Evolutionary conservation across 2,888 invertebrate species (phyloP), one percentile per base, ranked within the genome.

Genomic region (Troglohyphantes excavatus): DNA sequence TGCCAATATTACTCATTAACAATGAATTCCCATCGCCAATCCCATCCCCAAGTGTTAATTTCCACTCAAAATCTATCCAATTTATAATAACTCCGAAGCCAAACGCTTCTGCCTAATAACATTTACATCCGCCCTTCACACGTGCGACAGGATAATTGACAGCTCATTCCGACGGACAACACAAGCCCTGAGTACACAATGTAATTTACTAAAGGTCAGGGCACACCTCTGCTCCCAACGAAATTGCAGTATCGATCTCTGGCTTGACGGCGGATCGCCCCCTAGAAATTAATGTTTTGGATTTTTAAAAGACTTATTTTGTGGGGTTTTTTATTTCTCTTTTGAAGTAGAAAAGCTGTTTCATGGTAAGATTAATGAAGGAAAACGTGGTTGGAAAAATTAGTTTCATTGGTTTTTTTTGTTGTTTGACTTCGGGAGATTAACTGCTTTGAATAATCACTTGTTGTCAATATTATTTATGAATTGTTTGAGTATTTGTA

Each of bases 101-200:
- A 5, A n/a, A 1, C 53, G n/a, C n/a, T 53, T 53, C 53, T 53
- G n/a, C 65, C 65, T 65, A 65, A 65, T 65, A 65, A 65, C 65
- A 27, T 65, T 65, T 26, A 19, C 65, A 23, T 65, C 65, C 13
- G 13, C n/a, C 27, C 27, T 27, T 27, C n/a, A 26, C 6, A 13
- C 11, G 11, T 21, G 17, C 21, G 65, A 65, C 27, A 27, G 26
- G 26, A 65, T 65, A 65, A 65, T 65, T 65, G 65, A 65, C 65
- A 65, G 65, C 65, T 53, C 17, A 39, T 39, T 13, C 53, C 53
- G 13, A 53, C n/a, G n/a, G 13, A 53, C 53, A 53, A n/a, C 53
- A 53, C 53, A n/a, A 33, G 9, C 9, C 9, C 33, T 33, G 5
- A 33, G n/a, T 53, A 53, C 53, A n/a, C 53, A 53, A 53, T 53